A percentile compares a stretch with the other conserved stretches of the same genome.
phyloP scores from a whole-genome alignment of 2,113 vertebrate species.

The Picathartes gymnocephalus region DNA sequence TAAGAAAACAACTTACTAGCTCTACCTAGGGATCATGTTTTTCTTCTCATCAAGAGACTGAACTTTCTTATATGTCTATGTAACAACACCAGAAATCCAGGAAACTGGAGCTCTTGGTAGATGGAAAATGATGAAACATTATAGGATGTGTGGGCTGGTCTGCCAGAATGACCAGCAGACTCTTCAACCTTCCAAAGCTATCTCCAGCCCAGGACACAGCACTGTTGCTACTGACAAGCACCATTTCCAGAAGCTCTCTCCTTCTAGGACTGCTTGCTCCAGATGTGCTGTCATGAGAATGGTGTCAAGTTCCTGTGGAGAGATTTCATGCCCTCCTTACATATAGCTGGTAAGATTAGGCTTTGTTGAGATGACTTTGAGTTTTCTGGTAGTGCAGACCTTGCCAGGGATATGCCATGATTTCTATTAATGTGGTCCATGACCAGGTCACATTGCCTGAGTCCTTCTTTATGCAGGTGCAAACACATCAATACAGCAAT shows the following conservation, averaged over 20 bases:
- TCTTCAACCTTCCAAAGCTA: neutral
- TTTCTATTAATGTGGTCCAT: neutral
- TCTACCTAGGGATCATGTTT: neutral
- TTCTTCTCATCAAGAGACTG: neutral
- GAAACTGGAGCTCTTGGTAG: neutral
- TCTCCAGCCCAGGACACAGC: neutral
- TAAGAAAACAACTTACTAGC: neutral
- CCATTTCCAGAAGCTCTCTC: neutral
- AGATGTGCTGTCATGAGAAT: neutral
- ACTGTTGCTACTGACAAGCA: neutral
- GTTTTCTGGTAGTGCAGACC: neutral
- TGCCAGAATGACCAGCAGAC: neutral
- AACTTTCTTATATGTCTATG: neutral
- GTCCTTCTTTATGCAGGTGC: neutral
- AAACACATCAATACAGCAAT: neutral
- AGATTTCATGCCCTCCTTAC: neutral
- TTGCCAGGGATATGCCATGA: neutral
- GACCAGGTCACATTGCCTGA: neutral
- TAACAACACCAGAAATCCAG: neutral
- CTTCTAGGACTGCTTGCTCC: neutral
- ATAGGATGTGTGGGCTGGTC: neutral
- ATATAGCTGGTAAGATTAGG: neutral
- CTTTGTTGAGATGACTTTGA: neutral
- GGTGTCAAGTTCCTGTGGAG: neutral
- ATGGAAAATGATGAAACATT: neutral